Conservation (phyloP, 2,113 vertebrate genomes). For the Toxostoma redivivum region DNA sequence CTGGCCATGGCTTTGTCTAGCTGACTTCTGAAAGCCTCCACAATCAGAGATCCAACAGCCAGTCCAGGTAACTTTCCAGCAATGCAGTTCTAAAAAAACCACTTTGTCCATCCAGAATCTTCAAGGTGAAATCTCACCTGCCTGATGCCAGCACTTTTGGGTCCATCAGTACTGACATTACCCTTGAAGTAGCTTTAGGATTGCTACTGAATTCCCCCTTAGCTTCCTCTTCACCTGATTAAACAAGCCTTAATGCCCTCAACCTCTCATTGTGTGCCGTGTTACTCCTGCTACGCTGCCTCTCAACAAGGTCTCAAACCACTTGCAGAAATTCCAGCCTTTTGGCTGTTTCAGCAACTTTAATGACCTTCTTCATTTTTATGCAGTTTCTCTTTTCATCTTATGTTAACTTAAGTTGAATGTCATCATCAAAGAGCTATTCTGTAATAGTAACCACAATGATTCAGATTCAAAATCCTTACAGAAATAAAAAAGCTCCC, state of each 20-base stretch:
- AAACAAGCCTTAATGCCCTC: not conserved
- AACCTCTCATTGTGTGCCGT: not conserved
- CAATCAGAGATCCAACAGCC: not conserved
- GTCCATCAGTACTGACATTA: not conserved
- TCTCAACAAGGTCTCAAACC: not conserved
- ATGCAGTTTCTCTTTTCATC: not conserved
- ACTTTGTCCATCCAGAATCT: not conserved
- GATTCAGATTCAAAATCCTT: not conserved
- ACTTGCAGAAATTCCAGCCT: not conserved
- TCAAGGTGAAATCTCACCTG: not conserved
- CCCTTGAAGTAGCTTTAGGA: not conserved
- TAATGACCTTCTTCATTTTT: not conserved
- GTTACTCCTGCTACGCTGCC: not conserved
- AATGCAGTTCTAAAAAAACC: not conserved
- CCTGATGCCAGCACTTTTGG: not conserved
- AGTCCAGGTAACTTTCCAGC: not conserved
- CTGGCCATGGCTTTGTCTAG: not conserved
- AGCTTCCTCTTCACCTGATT: not conserved
- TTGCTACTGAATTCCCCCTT: not conserved
- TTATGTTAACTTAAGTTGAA: not conserved
- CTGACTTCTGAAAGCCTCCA: not conserved
- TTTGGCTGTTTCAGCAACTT: slow-evolving; percentile 17
- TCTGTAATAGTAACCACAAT: not conserved
- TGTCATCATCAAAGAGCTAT: not conserved
- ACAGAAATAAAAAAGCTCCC: not conserved